These are phyloP conservation scores for Tipula lateralis DNA, from an alignment of 2,888 invertebrate species.

Conservation along the genomic window DNA sequence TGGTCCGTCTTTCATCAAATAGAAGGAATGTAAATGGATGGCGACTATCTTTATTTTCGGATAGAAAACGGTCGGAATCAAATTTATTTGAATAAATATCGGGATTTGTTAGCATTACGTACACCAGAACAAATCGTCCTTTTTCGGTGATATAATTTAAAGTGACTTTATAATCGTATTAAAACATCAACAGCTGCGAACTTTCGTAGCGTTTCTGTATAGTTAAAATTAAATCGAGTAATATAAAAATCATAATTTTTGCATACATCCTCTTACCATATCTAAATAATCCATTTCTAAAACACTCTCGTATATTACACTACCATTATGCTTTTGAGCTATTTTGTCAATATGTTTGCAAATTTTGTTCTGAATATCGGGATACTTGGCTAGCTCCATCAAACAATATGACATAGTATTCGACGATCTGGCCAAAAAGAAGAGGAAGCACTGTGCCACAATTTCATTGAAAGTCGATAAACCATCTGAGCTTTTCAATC, in stretches of 20 bases:
- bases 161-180: slow-evolving; percentile 43
- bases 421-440: too few species aligned
- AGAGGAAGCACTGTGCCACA: too few species aligned
- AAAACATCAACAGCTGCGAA: slow-evolving; percentile 49
- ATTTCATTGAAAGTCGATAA: slow-evolving; percentile 42
- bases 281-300: slow-evolving; percentile 50
- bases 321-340: slow-evolving; percentile 41
- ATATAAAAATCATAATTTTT: slow-evolving; percentile 38
- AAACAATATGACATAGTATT: slow-evolving; percentile 46
- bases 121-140: slow-evolving; percentile 37
- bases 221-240: too few species aligned
- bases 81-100: slow-evolving; percentile 42
- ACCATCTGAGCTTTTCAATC: too few species aligned
- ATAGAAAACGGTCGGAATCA: slow-evolving; percentile 44
- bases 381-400: slow-evolving; percentile 48
- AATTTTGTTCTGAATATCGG: slow-evolving; percentile 44
- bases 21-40: slow-evolving; percentile 42
- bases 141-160: slow-evolving; percentile 38
- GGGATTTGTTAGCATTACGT: slow-evolving; percentile 42
- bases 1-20: slow-evolving; percentile 45
- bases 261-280: slow-evolving; percentile 42
- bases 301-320: slow-evolving; percentile 48
- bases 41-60: slow-evolving; percentile 38
- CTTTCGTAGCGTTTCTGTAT: slow-evolving; percentile 46
- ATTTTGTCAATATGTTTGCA: slow-evolving; percentile 45